These are phyloP conservation scores for Onychostruthus taczanowskii DNA, from an alignment of 2,113 vertebrate species.

Conservation along the genomic window DNA sequence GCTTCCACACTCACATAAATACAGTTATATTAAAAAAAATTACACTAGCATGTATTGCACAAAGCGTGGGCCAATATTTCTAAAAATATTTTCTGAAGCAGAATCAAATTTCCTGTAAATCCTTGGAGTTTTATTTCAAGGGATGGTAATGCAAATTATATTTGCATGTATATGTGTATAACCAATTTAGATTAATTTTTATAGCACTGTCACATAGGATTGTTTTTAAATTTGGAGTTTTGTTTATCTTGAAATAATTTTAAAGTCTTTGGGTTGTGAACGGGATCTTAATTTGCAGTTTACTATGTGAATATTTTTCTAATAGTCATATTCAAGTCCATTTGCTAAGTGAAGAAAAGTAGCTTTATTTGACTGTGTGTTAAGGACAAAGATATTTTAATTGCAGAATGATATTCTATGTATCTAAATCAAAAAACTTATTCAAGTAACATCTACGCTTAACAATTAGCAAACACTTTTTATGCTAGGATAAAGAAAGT, in stretches of 20 bases:
- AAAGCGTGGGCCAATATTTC: not conserved
- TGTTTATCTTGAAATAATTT: not conserved
- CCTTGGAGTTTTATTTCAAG: not conserved
- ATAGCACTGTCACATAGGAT: not conserved
- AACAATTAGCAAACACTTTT: not conserved
- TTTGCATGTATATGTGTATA: not conserved
- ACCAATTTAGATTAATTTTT: not conserved
- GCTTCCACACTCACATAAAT: not conserved
- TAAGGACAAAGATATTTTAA: not conserved
- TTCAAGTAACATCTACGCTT: not conserved
- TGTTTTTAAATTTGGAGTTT: not conserved
- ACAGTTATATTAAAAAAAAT: not conserved
- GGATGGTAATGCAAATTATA: not conserved
- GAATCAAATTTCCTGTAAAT: not conserved
- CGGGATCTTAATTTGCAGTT: not conserved
- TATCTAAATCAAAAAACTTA: not conserved
- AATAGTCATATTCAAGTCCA: not conserved
- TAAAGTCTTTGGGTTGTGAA: not conserved
- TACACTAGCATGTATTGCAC: not conserved
- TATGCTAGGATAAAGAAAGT: not conserved
- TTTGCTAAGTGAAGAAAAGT: not conserved
- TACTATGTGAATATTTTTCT: not conserved
- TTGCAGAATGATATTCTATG: not conserved
- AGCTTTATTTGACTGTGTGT: not conserved
- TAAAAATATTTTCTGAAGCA: not conserved